These are phyloP conservation scores for Chamaetylas fuelleborni DNA, from an alignment of 2,113 vertebrate species.

Conservation along the genomic window DNA sequence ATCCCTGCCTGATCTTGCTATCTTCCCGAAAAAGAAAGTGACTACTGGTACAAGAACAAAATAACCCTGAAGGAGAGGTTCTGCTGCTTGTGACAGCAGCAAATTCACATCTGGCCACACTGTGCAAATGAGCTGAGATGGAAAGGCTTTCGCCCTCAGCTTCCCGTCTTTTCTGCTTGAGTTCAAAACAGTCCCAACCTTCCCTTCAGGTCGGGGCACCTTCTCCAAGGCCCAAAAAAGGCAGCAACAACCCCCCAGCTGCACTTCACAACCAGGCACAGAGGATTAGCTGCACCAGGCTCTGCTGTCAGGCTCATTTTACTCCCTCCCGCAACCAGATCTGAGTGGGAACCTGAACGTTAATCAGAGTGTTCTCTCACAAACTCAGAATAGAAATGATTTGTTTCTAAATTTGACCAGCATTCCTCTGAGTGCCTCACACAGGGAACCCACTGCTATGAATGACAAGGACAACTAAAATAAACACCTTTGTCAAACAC, in stretches of 20 bases:
- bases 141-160: neutral
- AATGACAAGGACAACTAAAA: neutral
- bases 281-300: neutral
- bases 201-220: neutral
- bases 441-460: neutral
- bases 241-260: neutral
- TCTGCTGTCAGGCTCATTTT: neutral
- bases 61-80: neutral
- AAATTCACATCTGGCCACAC: neutral
- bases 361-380: neutral
- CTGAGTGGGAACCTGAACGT: neutral
- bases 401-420: conserved; percentile 2
- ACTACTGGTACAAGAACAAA: neutral
- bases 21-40: neutral
- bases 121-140: neutral
- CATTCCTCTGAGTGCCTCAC: neutral
- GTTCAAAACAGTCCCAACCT: neutral
- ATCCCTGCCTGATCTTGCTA: neutral
- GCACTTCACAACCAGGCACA: neutral
- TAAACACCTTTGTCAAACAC: neutral
- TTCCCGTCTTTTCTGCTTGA: neutral
- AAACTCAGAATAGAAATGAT: conserved; percentile 12
- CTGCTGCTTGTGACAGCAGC: neutral
- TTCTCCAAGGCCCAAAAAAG: neutral
- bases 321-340: neutral